Percentiles rank a stretch among this genome's conserved stretches.
Conservation (phyloP, 2,888 invertebrate species). For the Oscheius sp. region DNA sequence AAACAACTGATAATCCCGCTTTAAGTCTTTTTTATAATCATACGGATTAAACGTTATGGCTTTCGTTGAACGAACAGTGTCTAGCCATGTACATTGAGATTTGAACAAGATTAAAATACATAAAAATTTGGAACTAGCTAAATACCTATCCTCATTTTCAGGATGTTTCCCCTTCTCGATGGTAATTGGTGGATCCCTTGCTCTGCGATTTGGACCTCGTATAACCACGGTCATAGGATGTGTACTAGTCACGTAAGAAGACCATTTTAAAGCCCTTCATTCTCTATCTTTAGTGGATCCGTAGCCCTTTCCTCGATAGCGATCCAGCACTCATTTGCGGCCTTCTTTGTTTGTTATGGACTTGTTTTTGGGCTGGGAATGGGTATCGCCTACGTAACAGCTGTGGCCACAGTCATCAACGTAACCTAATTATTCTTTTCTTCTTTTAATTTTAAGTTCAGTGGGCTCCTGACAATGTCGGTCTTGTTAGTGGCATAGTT, state of each 20-base stretch:
- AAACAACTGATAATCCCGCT: not conserved
- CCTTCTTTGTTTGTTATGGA: conserved; percentile 69
- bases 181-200: conserved; percentile 70
- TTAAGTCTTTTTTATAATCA: no score
- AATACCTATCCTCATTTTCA: conserved; percentile 17
- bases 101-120: not conserved
- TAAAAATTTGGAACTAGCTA: conserved; percentile 3
- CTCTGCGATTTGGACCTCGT: conserved; percentile 60
- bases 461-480: conserved; percentile 72
- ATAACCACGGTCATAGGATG: conserved; percentile 68
- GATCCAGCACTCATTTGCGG: conserved; percentile 63
- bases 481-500: conserved; percentile 70
- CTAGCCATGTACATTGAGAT: no score
- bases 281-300: conserved; percentile 53
- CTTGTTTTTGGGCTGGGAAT: conserved; percentile 71
- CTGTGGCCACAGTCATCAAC: conserved; percentile 70
- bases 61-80: no score
- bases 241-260: conserved; percentile 60
- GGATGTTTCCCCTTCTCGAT: conserved; percentile 73
- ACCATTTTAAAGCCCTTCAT: not conserved
- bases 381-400: conserved; percentile 72
- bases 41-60: no score
- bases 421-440: conserved; percentile 38
- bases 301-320: conserved; percentile 67
- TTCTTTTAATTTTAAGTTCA: conserved; percentile 36